Evolutionary conservation across 2,797 vertebrate species (phyloP), one percentile per base, ranked within the genome.

Genomic region (Phoxinus dragarum): DNA sequence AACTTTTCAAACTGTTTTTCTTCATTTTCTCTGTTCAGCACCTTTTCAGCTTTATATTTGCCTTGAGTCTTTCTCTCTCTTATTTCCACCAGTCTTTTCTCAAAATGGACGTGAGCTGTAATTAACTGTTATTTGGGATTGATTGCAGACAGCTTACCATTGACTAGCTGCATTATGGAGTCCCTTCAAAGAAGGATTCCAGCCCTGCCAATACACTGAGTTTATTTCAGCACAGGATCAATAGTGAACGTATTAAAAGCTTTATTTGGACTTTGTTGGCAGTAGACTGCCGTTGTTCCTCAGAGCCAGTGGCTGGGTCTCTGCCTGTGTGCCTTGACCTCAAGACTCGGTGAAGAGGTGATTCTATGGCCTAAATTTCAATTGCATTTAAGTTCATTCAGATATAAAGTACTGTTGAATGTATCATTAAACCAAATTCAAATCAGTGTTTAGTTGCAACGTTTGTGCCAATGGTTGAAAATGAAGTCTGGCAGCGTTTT

Each of bases 61-160:
- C 81, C 81, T 86, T 34, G 17, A 74, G 61, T 73, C 69, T 76
- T 71, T 85, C 81, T 75, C 66, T 64, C 54, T 64, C 42, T 66
- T 40, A 21, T 71, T 69, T 44, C 14, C 64, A 68, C 74, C 17
- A 31, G 89, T 86, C 88, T 86, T 59, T 19, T 67, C 38, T 94
- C 90, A 92, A 94, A 94, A 92, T 90, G 92, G 91, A 92, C 91
- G 92, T 93, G 90, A 90, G 92, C 94, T 94, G 94, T 95, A 95
- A 96, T 96, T 94, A 95, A 95, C 95, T 95, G 94, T 95, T 95
- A 95, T 95, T 94, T 91, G 90, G 92, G 93, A 96, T 95, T 96
- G 95, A 96, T 95, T 94, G 95, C 87, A 90, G 93, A 94, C 95
- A 94, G 93, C 94, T 95, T 95, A 94, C 91, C 95, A 96, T 96